phyloP scores from a whole-genome alignment of 2,888 invertebrate species.

The Sylvicola cinctus region DNA sequence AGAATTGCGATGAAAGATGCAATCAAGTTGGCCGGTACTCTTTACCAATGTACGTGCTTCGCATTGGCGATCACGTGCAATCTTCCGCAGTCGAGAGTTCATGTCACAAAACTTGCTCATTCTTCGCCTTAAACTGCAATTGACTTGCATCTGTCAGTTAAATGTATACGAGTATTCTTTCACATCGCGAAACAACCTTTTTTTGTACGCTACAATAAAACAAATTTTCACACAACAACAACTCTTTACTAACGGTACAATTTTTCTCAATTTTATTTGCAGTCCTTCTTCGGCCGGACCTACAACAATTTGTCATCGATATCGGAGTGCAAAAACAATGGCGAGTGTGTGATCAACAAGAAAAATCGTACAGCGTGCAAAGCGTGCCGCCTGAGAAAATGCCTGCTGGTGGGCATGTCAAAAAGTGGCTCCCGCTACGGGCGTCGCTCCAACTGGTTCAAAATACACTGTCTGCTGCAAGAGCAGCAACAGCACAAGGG shows the following conservation, averaged over 20 bases:
- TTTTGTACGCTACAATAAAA: not conserved
- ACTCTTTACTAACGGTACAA: constrained; percentile 1
- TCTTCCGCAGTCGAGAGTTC: too few relatives aligned
- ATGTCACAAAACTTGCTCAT: too few relatives aligned
- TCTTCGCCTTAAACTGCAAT: too few relatives aligned
- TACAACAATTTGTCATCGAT: constrained; percentile 79
- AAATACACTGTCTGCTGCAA: constrained; percentile 74
- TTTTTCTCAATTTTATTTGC: constrained; percentile 31
- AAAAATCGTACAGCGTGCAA: constrained; percentile 85
- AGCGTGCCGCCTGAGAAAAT: constrained; percentile 70
- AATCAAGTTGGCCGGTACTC: too few relatives aligned
- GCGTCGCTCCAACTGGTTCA: constrained; percentile 81
- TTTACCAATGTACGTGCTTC: too few relatives aligned
- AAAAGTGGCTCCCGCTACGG: constrained; percentile 82
- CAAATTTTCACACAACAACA: too few relatives aligned
- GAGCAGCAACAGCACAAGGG: constrained; percentile 41
- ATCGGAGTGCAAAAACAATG: constrained; percentile 82
- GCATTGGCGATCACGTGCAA: too few relatives aligned
- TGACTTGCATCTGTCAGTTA: too few relatives aligned
- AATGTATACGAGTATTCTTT: too few relatives aligned
- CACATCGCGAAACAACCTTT: not conserved
- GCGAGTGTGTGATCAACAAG: constrained; percentile 78
- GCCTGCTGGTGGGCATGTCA: constrained; percentile 75
- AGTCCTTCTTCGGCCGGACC: constrained; percentile 84
- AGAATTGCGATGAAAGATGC: too few relatives aligned